Evolutionary conservation across 92 coral and sea anemone species (phyloP).

Genomic region (Chrysogorgia sp.): DNA sequence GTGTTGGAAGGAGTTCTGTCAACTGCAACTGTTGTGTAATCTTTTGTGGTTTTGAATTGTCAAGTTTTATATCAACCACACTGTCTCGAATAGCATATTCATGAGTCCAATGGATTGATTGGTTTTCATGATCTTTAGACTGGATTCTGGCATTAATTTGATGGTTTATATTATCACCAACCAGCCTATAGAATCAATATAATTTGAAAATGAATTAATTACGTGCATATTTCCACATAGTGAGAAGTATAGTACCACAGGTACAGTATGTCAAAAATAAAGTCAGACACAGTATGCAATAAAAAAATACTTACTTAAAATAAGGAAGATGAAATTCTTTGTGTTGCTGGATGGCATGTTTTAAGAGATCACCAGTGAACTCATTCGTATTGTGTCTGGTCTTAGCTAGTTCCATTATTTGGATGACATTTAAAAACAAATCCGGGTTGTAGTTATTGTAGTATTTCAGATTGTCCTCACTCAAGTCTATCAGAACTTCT

Average conservation of each 20-base stretch:
- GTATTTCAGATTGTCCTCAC: constrained; percentile 23
- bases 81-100: constrained; percentile 53
- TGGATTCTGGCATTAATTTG: constrained; percentile 54
- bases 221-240: too few relatives aligned
- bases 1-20: constrained; percentile 11
- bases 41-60: constrained; percentile 15
- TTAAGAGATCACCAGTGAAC: constrained; percentile 38
- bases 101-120: constrained; percentile 66
- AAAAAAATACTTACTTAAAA: constrained; percentile 31
- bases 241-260: too few relatives aligned
- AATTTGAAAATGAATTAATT: too few relatives aligned
- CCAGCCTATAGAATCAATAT: constrained; percentile 50
- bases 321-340: constrained; percentile 20
- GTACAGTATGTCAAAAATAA: background rate
- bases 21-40: constrained; percentile 1
- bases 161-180: constrained; percentile 66
- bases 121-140: constrained; percentile 46
- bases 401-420: background rate
- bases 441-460: constrained; percentile 33
- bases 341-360: constrained; percentile 18
- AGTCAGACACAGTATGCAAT: background rate
- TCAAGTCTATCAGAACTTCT: background rate
- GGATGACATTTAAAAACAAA: background rate
- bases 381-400: background rate
- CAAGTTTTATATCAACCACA: constrained; percentile 1